Evolutionary conservation across 1,140 invertebrate genomes (phyloP).

Genomic region (Drosophila funebris): DNA sequence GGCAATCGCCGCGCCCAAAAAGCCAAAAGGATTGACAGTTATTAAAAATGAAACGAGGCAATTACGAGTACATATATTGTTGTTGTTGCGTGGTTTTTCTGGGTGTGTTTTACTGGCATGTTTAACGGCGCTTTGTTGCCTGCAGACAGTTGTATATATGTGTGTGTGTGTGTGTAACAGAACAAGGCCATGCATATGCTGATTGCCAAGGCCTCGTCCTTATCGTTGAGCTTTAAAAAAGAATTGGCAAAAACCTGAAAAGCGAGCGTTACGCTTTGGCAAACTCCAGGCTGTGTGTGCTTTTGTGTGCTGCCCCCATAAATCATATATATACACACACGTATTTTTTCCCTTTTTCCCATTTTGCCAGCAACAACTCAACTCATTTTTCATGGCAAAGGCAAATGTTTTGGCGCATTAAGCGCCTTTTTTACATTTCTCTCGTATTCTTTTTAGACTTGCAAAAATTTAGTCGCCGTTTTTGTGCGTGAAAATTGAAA

Average conservation of each 20-base stretch:
- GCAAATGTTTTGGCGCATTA: slow-evolving; percentile 65
- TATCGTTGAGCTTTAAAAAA: slow-evolving; percentile 46
- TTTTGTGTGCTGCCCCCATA: slow-evolving; percentile 37
- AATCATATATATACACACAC: slow-evolving; percentile 60
- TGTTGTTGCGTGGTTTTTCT: slow-evolving; percentile 27
- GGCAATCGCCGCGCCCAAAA: slow-evolving; percentile 71
- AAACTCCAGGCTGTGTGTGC: slow-evolving; percentile 25
- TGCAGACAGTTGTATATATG: slow-evolving; percentile 6
- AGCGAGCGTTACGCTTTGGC: slow-evolving; percentile 39
- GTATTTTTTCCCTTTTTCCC: slow-evolving; percentile 27
- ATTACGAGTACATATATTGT: slow-evolving; percentile 70
- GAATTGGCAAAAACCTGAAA: slow-evolving; percentile 42
- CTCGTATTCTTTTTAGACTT: background rate
- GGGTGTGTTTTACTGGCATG: slow-evolving; percentile 72
- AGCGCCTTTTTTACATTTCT: slow-evolving; percentile 48
- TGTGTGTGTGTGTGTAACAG: slow-evolving; percentile 32
- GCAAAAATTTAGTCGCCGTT: slow-evolving; percentile 27
- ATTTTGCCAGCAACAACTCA: slow-evolving; percentile 15
- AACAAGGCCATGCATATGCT: slow-evolving; percentile 62
- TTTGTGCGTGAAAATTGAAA: slow-evolving; percentile 41
- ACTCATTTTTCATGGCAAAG: slow-evolving; percentile 64
- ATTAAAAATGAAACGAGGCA: slow-evolving; percentile 80
- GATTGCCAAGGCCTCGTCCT: slow-evolving; percentile 60
- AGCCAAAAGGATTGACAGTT: slow-evolving; percentile 76
- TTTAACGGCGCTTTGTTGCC: slow-evolving; percentile 67